phyloP scores from a whole-genome alignment of 2,797 vertebrate genomes.

The Todus mexicanus region DNA sequence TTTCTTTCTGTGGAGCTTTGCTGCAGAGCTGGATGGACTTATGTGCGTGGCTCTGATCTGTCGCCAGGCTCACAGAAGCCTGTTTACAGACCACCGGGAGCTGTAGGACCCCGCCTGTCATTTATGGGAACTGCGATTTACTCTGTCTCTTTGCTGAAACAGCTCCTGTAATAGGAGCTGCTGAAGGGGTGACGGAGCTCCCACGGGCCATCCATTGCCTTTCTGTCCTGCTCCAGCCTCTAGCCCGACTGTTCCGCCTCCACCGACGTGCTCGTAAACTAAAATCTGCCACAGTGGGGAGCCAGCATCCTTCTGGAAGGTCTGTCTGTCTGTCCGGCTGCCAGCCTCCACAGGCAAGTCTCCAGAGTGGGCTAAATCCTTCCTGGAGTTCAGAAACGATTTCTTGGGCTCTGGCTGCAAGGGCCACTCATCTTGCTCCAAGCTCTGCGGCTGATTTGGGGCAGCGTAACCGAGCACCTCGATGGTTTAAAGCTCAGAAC shows the following conservation, averaged over 20 bases:
- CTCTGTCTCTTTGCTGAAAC: not conserved
- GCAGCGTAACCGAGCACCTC: not conserved
- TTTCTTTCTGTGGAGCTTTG: not conserved
- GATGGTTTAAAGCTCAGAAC: not conserved
- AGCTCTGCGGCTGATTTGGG: not conserved
- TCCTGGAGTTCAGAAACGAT: not conserved
- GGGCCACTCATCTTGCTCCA: not conserved
- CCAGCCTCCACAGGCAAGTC: not conserved
- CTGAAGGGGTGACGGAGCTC: not conserved
- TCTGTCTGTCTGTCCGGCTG: not conserved
- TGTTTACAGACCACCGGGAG: not conserved
- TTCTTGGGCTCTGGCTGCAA: not conserved
- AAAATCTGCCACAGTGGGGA: constrained; percentile 32
- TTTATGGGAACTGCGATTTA: not conserved
- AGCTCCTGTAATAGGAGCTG: not conserved
- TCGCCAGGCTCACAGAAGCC: not conserved
- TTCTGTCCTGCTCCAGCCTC: not conserved
- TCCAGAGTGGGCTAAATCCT: not conserved
- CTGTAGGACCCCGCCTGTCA: not conserved
- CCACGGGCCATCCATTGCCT: not conserved
- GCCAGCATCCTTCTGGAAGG: constrained; percentile 28
- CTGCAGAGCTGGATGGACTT: not conserved
- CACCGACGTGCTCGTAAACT: not conserved
- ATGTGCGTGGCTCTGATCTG: not conserved
- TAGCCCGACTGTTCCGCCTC: not conserved